These are phyloP conservation scores for Drosophila glabriapex DNA, from an alignment of 2,888 invertebrate species.

Conservation along the genomic window DNA sequence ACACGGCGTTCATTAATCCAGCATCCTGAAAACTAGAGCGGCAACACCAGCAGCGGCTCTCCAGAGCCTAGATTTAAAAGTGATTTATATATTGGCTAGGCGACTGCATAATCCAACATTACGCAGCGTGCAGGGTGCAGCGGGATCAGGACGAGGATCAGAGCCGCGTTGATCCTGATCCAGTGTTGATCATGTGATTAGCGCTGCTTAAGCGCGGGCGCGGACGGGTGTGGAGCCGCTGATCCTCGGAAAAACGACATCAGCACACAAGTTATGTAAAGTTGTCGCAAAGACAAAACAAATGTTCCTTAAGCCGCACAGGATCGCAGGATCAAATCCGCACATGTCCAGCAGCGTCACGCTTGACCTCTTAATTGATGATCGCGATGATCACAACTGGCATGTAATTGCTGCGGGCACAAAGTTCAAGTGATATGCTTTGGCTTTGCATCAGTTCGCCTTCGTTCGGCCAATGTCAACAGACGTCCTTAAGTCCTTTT, in stretches of 20 bases:
- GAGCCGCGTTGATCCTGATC: constrained; percentile 51
- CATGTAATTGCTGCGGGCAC: constrained; percentile 50
- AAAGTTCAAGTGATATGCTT: constrained; percentile 32
- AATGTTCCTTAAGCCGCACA: constrained; percentile 50
- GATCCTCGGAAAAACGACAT: constrained; percentile 40
- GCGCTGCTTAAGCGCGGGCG: constrained; percentile 62
- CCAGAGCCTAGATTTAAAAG: constrained; percentile 43
- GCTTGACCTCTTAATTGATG: constrained; percentile 77
- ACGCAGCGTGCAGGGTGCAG: constrained; percentile 46
- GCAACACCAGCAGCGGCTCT: constrained; percentile 4
- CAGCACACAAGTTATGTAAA: constrained; percentile 66
- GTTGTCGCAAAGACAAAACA: constrained; percentile 62
- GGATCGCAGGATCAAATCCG: constrained; percentile 7
- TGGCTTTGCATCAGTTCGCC: constrained; percentile 18
- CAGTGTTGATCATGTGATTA: constrained; percentile 72
- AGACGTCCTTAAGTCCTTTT: constrained; percentile 34
- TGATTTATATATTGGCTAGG: constrained; percentile 60
- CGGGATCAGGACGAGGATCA: constrained; percentile 58
- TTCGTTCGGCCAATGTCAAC: constrained; percentile 50
- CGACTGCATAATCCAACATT: constrained; percentile 74
- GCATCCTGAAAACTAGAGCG: constrained; percentile 63
- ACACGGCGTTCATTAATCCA: constrained; percentile 66
- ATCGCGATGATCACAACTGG: constrained; percentile 49
- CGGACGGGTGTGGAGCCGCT: constrained; percentile 63
- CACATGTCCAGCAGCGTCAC: constrained; percentile 48